These are phyloP conservation scores for Lemur catta DNA, from an alignment of 2,797 vertebrate species.

Conservation along the genomic window DNA sequence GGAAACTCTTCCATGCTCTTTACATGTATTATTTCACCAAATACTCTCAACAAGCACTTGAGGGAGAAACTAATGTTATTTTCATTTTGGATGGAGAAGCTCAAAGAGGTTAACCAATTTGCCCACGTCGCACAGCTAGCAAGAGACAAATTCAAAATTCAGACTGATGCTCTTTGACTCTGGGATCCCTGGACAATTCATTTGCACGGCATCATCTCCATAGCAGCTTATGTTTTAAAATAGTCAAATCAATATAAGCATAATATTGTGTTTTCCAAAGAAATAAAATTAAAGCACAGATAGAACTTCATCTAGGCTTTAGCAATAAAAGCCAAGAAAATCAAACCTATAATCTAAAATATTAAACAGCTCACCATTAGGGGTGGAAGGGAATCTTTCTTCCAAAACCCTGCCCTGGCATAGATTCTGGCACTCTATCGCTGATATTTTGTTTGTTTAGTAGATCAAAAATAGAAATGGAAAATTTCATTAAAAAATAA, in stretches of 20 bases:
- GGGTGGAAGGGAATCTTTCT: not conserved
- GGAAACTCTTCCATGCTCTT: not conserved
- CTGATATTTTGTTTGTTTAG: not conserved
- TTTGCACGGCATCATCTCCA: not conserved
- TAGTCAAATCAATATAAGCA: not conserved
- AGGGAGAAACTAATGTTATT: not conserved
- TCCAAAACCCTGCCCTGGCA: not conserved
- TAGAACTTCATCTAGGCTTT: not conserved
- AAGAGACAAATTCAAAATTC: not conserved
- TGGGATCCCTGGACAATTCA: not conserved
- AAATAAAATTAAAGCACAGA: constrained; percentile 33
- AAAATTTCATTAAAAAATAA: constrained; percentile 11
- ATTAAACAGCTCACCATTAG: not conserved
- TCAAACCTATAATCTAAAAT: not conserved
- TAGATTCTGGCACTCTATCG: not conserved
- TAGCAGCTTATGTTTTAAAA: not conserved
- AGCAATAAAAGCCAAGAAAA: constrained; percentile 51
- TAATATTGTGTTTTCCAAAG: constrained; percentile 35
- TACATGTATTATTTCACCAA: not conserved
- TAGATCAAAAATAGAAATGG: not conserved
- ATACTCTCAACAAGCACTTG: not conserved
- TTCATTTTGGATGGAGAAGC: not conserved
- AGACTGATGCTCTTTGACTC: not conserved
- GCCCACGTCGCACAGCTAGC: not conserved
- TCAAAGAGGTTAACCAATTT: not conserved